Evolutionary conservation across 2,797 vertebrate species (phyloP), one percentile per base, ranked within the genome.

Genomic region (Rallus crepitans): DNA sequence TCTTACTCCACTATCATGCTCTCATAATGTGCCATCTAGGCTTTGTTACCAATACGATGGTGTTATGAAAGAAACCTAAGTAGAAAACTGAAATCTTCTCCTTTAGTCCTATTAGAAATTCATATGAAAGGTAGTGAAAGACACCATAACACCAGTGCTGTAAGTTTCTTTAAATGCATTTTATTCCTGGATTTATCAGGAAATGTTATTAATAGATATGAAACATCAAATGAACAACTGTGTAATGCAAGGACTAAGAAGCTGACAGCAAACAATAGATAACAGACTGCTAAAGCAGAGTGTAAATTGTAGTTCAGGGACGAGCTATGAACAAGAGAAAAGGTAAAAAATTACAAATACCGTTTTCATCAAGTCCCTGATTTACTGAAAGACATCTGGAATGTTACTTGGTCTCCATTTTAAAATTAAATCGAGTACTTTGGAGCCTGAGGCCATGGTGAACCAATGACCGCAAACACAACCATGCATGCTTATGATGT

Each of bases 51-150:
- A 55, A 52, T 33, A 50, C 21, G 42, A 21, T 63, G 61, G 23
- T 20, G 11, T 94, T 87, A 60, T 42, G 39, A 70, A 95, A 92
- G 64, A 92, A 93, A 92, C 28, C 17, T 23, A 70, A 39, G 30
- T 72, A 59, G 65, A 66, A 93, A 93, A 63, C 20, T 4, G 40
- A 93, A 79, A 84, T 64, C 18, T 53, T 80, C 55, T 42, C 20
- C 21, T 85, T 77, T 33, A 92, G 15, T 27, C 12, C 65, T 66
- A 11, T 60, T 48, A 65, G 17, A 84, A 69, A 61, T 61, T 76
- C 2, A 6, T 35, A 8, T 37, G 31, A 82, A 87, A 87, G 14
- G 25, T 30, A 72, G 25, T 5, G 9, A 81, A 40, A 71, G 23
- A 42, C 21, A n/a, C 33, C 3, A 1, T 61, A 59, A 69, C 6